Evolutionary conservation across 37 sponge, comb jelly and placozoan genomes (phyloP).

Genomic region (Halichondria panicea): DNA sequence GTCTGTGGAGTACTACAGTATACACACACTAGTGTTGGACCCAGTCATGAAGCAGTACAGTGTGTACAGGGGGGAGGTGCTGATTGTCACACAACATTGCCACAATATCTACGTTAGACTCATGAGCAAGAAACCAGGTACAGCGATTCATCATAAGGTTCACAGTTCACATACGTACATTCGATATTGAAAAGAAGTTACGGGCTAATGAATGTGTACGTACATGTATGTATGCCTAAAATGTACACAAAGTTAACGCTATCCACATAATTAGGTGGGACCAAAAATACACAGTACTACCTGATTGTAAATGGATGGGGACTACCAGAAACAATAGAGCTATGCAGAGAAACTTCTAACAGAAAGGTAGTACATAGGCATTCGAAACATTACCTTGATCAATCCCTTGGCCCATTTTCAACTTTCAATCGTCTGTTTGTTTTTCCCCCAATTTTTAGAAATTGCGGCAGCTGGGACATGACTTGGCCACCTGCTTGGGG

Average conservation of each 20-base stretch:
- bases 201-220: too few species aligned
- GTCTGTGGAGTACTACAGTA: slow-evolving; percentile 3
- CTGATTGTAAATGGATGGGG: slow-evolving; percentile 43
- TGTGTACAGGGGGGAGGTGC: slow-evolving; percentile 22
- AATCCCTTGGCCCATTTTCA: too few species aligned
- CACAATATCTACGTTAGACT: slow-evolving; percentile 65
- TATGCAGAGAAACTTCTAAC: slow-evolving; percentile 27
- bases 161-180: neutral
- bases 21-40: slow-evolving; percentile 32
- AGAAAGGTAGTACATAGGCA: slow-evolving; percentile 12
- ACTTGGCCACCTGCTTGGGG: slow-evolving; percentile 21
- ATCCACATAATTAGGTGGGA: too few species aligned
- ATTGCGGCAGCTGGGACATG: slow-evolving; percentile 21
- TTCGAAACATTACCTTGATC: too few species aligned
- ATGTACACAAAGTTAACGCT: too few species aligned
- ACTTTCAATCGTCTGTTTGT: neutral
- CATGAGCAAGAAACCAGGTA: slow-evolving; percentile 1
- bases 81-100: slow-evolving; percentile 27
- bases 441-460: slow-evolving; percentile 4
- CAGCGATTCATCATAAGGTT: neutral
- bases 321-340: slow-evolving; percentile 23
- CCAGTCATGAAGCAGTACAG: slow-evolving; percentile 25
- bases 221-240: too few species aligned
- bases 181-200: neutral
- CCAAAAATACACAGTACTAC: slow-evolving; percentile 12